These are phyloP conservation scores for Microdon myrmicae DNA, from an alignment of 2,888 invertebrate species.

Conservation along the genomic window DNA sequence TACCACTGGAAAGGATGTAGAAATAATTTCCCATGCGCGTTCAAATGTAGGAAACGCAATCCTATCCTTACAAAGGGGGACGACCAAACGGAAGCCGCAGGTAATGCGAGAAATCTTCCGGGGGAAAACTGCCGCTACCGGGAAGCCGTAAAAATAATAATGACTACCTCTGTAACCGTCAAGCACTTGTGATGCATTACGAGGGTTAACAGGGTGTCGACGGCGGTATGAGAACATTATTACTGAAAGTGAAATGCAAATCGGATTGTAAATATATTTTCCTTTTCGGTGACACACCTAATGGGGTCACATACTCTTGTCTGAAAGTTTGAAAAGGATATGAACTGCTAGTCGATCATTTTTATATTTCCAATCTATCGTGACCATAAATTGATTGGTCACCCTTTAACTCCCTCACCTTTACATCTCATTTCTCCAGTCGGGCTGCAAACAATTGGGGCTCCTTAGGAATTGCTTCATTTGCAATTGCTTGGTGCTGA, in stretches of 20 bases:
- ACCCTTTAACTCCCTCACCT: slow-evolving; percentile 18
- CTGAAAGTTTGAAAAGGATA: no score
- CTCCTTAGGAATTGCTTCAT: slow-evolving; percentile 1
- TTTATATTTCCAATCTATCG: no score
- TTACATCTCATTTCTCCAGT: slow-evolving; percentile 1
- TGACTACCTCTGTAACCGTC: no score
- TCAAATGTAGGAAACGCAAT: slow-evolving; percentile 45
- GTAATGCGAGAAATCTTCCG: slow-evolving; percentile 26
- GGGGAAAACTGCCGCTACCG: slow-evolving; percentile 33
- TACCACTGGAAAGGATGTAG: no score
- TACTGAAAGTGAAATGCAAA: no score
- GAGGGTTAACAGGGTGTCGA: no score
- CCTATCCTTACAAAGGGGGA: slow-evolving; percentile 32
- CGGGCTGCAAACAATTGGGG: slow-evolving; percentile 5
- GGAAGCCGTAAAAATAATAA: slow-evolving; percentile 35
- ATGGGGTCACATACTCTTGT: no score
- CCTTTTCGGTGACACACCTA: no score
- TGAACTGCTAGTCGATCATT: no score
- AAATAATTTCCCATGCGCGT: slow-evolving; percentile 53
- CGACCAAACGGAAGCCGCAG: slow-evolving; percentile 25
- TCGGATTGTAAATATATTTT: no score
- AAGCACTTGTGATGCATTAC: no score
- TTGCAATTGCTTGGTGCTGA: slow-evolving; percentile 1
- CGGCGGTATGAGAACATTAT: no score
- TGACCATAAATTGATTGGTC: neutral